phyloP scores from a whole-genome alignment of 2,113 vertebrate genomes.

The Corynorhinus townsendii region DNA sequence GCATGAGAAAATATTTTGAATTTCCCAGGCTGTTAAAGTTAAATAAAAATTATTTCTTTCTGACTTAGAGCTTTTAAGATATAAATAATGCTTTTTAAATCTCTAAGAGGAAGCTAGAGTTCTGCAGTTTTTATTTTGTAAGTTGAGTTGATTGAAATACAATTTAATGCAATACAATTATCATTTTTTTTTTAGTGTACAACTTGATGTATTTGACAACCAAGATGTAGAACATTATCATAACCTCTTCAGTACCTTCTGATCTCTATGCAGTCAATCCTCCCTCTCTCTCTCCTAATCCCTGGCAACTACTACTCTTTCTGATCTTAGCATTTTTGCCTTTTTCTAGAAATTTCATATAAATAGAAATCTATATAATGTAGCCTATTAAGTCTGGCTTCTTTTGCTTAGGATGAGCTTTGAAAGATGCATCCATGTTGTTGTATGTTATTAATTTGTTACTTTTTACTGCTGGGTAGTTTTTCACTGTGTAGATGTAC shows the following conservation, averaged over 20 bases:
- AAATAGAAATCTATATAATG: background rate
- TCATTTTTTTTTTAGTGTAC: background rate
- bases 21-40: background rate
- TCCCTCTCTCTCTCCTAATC: background rate
- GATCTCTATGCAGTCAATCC: background rate
- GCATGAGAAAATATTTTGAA: background rate
- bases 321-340: background rate
- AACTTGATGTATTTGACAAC: background rate
- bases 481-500: background rate
- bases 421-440: background rate
- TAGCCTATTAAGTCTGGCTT: background rate
- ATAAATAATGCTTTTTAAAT: background rate
- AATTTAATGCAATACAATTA: background rate
- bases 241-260: background rate
- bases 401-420: background rate
- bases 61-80: background rate
- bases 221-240: background rate
- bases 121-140: background rate
- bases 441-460: background rate
- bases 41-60: conserved; percentile 10
- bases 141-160: background rate
- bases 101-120: background rate
- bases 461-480: background rate
- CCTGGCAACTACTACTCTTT: background rate
- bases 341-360: background rate